phyloP scores from a whole-genome alignment of 2,888 invertebrate genomes.

The Eupithecia centaureata region DNA sequence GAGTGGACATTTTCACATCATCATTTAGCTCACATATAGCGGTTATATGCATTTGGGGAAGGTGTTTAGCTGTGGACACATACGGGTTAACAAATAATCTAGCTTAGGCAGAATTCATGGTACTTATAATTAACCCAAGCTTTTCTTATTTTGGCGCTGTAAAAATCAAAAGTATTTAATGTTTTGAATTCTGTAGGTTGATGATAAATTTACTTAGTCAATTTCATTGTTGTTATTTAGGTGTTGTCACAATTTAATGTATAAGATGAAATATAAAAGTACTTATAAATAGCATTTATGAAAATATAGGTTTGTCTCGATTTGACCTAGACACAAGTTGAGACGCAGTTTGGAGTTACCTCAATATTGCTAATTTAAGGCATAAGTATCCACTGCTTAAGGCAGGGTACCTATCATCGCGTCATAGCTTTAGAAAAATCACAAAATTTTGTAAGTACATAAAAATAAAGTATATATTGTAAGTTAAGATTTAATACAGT shows the following conservation, averaged over 20 bases:
- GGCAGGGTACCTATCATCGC: background rate
- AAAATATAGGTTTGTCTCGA: background rate
- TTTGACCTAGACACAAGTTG: background rate
- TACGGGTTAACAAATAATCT: too few relatives aligned
- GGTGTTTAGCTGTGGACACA: too few relatives aligned
- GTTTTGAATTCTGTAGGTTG: background rate
- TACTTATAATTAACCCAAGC: too few relatives aligned
- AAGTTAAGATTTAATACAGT: constrained; percentile 10
- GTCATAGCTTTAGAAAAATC: background rate
- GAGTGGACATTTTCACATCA: too few relatives aligned
- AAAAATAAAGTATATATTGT: too few relatives aligned
- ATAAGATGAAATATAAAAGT: background rate
- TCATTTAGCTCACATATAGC: too few relatives aligned
- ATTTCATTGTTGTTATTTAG: background rate
- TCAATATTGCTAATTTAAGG: too few relatives aligned
- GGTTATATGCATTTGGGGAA: too few relatives aligned
- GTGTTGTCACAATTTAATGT: constrained; percentile 1
- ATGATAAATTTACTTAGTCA: background rate
- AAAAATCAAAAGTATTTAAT: too few relatives aligned
- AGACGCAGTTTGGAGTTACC: background rate
- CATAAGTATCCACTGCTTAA: background rate
- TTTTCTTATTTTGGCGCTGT: too few relatives aligned
- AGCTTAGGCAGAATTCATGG: too few relatives aligned
- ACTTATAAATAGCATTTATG: background rate
- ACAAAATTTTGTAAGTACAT: background rate